Base-by-base conservation (phyloP, 2,113 vertebrate genomes). In the Regulus satrapa region DNA sequence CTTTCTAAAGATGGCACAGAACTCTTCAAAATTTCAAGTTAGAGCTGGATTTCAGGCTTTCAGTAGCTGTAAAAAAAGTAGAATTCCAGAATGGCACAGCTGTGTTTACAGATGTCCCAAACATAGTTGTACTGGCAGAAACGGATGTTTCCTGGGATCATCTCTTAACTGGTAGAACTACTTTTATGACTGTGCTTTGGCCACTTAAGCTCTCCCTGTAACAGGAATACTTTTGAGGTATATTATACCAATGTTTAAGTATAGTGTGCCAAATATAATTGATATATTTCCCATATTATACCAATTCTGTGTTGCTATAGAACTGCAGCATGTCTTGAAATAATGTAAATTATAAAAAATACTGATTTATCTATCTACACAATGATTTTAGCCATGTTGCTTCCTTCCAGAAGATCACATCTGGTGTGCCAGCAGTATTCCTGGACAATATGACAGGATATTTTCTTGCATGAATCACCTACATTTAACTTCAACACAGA, bases 21-120 rank as follows among this genome's bases (percentile, higher is more conserved):
- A n/a, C 75, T 86, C 14, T 81, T 88, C 43, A 71, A 74, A 92
- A 81, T 74, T 45, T 48, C 66, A 63, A 55, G 41, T 74, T 92
- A 74, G 67, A 76, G 68, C 79, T 88, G 34, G 1, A 3, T 82
- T 90, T 88, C 58, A 76, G 71, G 34, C 59, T 89, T 89, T 90
- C 38, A 56, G 54, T 67, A 59, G 25, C 68, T 88, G 58, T 46
- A 71, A 77, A 87, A 87, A 77, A 91, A 80, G 72, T 91, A 49
- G n/a, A 29, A 93, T 69, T 93, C 79, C 46, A 80, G 88, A 93
- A 40, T 15, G 69, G n/a, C 79, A 69, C 82, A 94, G 82, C 96
- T 97, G 91, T 96, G 88, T 92, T 93, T 94, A 62, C 83, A 80
- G 67, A 80, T 77, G 59, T 56, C 72, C 40, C 46, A 62, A 69